Evolutionary conservation across 1,140 invertebrate species (phyloP).

Genomic region (Drosophila kohkoa): DNA sequence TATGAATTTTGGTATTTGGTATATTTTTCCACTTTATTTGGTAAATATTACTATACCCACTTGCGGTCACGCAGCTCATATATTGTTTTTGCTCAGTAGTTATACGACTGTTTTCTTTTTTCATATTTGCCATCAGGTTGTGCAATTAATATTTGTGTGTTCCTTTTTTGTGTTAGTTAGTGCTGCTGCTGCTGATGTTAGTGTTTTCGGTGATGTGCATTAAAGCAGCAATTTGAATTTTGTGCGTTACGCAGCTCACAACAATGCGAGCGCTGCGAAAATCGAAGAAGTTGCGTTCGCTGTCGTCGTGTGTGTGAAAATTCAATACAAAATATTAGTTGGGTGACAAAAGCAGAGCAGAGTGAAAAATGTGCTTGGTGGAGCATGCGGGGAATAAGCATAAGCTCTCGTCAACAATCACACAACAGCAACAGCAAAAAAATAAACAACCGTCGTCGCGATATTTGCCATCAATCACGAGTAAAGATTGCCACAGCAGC

Average conservation of each 20-base stretch:
- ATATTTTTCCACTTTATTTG: not conserved
- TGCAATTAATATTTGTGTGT: constrained; percentile 54
- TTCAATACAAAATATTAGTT: constrained; percentile 67
- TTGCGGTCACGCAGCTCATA: constrained; percentile 20
- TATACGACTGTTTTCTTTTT: constrained; percentile 51
- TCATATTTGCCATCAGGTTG: constrained; percentile 52
- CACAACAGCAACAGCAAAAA: not conserved
- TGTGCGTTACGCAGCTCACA: constrained; percentile 64
- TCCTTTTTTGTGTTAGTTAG: constrained; percentile 21
- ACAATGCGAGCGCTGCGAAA: constrained; percentile 61
- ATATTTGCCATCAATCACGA: constrained; percentile 39
- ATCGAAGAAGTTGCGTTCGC: constrained; percentile 59
- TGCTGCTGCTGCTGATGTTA: constrained; percentile 14
- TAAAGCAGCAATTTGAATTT: constrained; percentile 38
- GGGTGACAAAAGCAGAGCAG: constrained; percentile 42
- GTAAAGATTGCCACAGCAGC: constrained; percentile 17
- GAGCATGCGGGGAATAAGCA: constrained; percentile 66
- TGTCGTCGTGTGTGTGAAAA: constrained; percentile 60
- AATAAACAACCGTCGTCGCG: constrained; percentile 33
- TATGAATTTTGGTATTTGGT: not conserved
- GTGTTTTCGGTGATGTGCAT: not conserved
- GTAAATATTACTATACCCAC: not conserved
- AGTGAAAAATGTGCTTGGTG: constrained; percentile 78
- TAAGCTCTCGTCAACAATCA: constrained; percentile 34
- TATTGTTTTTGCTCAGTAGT: constrained; percentile 59